Conservation (phyloP, 2,797 vertebrate genomes). For the Epinephelus malabaricus region DNA sequence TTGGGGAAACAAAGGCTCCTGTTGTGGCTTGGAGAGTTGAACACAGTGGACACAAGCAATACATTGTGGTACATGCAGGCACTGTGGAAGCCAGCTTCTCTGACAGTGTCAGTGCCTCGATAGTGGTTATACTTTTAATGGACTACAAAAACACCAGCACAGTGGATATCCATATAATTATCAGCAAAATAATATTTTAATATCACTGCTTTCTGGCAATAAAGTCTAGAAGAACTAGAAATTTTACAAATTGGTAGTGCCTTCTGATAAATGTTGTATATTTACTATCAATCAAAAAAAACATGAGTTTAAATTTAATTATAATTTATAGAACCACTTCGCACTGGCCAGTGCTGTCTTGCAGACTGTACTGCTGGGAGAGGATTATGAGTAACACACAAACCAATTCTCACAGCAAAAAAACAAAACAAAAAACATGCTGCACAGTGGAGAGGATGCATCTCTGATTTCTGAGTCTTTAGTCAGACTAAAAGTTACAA, state of each 20-base stretch:
- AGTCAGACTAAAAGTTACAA: neutral
- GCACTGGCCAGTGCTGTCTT: neutral
- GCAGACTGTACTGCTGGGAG: too few species aligned
- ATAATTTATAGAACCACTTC: neutral
- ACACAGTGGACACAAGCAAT: conserved; percentile 26
- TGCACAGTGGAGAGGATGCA: neutral
- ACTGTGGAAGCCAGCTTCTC: neutral
- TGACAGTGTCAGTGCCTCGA: conserved; percentile 5
- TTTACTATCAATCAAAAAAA: neutral
- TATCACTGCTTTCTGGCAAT: neutral
- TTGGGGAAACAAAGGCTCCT: conserved; percentile 45
- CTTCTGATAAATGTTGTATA: neutral
- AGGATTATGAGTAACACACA: neutral
- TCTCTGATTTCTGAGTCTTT: neutral
- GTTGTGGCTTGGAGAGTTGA: conserved; percentile 38
- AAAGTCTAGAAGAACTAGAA: neutral
- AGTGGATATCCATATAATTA: neutral
- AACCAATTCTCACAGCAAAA: neutral
- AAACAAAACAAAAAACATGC: neutral
- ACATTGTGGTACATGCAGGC: conserved; percentile 30
- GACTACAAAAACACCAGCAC: neutral
- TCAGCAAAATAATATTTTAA: neutral
- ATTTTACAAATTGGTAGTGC: neutral
- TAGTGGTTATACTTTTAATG: neutral
- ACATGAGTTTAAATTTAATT: neutral